Evolutionary conservation across 1,140 invertebrate genomes (phyloP), one percentile per base, ranked within the genome.

Genomic region (Caenorhabditis inopinata): DNA sequence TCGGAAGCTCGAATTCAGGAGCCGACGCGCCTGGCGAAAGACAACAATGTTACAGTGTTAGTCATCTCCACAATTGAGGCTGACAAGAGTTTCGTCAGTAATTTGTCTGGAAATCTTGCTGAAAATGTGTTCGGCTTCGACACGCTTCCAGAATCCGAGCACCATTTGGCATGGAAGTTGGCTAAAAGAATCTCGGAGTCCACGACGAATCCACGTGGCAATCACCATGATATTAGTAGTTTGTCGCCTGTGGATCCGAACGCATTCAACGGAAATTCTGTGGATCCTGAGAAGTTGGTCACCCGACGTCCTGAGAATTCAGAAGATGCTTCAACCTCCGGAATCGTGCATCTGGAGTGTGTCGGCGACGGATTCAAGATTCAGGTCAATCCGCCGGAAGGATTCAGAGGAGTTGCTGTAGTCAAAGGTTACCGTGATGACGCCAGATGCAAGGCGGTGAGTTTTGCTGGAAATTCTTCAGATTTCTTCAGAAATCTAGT

Each of bases 51-150:
- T 2, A 87, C 84, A 1, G 42, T 87, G 2, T 48, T 85, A 5
- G 85, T 85, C 4, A 82, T 86, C 11, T 80, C 86, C 27, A 86
- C 83, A 16, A 32, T 87, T 7, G 80, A 86, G 48, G 85, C 84
- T 14, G 62, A 81, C 42, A 38, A 68, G n/a, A 23, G 84, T 18
- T 79, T 85, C 42, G 25, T 85, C n/a, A 82, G 32, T 27, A 51
- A 53, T 51, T 48, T 85, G 12, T 82, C 84, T 2, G 68, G 38
- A 27, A 78, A 81, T 27, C 53, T 76, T n/a, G 32, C 75, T n/a
- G 76, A 82, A 38, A 82, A 85, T 78, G 6, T 81, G 18, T 85
- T 86, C 27, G 81, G 85, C 51, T 32, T 86, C 6, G 85, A 79
- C 14, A 1, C 78, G 82, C n/a, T 46, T 76, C 11, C 21, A 62